These are phyloP conservation scores for Acanthoscelides obtectus DNA, from an alignment of 2,888 invertebrate species.

Conservation along the genomic window DNA sequence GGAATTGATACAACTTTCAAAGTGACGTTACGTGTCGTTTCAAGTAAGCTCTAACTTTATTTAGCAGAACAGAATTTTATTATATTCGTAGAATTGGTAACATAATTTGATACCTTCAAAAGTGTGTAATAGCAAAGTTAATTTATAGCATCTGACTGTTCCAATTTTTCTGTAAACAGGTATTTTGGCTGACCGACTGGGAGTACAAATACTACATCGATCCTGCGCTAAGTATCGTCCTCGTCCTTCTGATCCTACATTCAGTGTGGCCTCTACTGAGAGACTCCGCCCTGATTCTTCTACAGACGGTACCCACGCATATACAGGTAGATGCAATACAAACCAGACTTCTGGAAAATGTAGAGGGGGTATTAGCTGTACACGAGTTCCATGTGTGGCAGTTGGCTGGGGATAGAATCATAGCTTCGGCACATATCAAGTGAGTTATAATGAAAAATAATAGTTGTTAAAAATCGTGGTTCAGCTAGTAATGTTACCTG, in stretches of 20 bases:
- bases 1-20: no score
- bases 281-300: slow-evolving; percentile 89
- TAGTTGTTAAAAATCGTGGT: no score
- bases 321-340: slow-evolving; percentile 93
- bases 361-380: slow-evolving; percentile 91
- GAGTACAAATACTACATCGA: slow-evolving; percentile 83
- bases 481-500: no score
- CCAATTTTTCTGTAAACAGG: slow-evolving; percentile 14
- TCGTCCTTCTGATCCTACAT: slow-evolving; percentile 80
- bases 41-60: no score
- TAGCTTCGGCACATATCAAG: slow-evolving; percentile 96
- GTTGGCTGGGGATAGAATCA: slow-evolving; percentile 91
- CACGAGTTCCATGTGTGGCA: slow-evolving; percentile 99
- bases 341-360: slow-evolving; percentile 77
- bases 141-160: no score
- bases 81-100: no score
- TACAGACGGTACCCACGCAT: slow-evolving; percentile 98
- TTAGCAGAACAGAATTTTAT: no score
- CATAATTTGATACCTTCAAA: no score
- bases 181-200: slow-evolving; percentile 78
- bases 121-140: no score
- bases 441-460: slow-evolving; percentile 37
- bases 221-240: slow-evolving; percentile 85
- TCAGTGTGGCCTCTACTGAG: slow-evolving; percentile 90
- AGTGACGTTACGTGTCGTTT: no score